Percentiles rank a stretch among this genome's conserved stretches.
Conservation (phyloP, 2,797 vertebrate species). For the Sebastes vulpes region DNA sequence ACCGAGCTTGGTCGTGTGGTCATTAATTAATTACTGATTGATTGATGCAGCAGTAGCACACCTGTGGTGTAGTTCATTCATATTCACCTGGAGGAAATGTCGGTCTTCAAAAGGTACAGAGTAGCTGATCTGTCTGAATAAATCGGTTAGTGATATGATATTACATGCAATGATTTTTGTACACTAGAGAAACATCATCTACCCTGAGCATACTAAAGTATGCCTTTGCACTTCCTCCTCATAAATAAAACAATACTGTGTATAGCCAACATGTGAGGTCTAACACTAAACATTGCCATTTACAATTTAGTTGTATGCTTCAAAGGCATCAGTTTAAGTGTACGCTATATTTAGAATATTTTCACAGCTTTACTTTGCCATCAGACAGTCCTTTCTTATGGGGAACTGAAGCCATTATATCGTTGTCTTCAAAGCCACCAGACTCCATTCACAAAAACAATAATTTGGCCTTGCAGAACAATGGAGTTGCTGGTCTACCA, state of each 20-base stretch:
- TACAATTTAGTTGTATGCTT: background rate
- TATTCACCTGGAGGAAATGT: background rate
- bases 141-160: background rate
- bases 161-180: background rate
- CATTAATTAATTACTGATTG: background rate
- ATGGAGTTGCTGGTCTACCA: no score
- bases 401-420: no score
- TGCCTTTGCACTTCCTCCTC: background rate
- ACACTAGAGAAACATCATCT: background rate
- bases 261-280: background rate
- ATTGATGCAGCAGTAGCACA: conserved; percentile 5
- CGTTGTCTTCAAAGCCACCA: no score
- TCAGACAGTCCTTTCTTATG: no score
- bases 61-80: background rate
- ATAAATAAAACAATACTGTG: background rate
- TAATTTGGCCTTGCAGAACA: no score
- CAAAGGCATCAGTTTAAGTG: background rate
- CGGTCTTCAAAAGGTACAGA: background rate
- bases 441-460: no score
- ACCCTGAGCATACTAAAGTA: background rate
- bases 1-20: background rate
- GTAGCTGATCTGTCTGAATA: background rate
- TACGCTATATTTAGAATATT: no score
- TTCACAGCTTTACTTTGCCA: no score
- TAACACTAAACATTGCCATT: background rate